Conservation (phyloP, 2,113 vertebrate genomes). For the Sus scrofa region DNA sequence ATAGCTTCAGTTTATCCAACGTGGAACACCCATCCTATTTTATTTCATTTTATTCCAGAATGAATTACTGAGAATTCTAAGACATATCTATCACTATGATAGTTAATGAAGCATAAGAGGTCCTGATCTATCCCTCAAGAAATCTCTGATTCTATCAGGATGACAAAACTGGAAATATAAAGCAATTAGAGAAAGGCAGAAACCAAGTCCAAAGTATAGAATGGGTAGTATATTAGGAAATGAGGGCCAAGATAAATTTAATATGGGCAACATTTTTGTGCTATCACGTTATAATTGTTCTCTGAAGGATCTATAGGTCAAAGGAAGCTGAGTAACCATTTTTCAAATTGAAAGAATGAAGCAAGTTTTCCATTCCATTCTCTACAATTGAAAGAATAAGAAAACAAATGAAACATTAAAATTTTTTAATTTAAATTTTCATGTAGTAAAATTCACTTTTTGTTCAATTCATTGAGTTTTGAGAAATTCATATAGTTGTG, state of each 20-base stretch:
- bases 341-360: not conserved
- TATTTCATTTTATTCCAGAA: not conserved
- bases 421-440: not conserved
- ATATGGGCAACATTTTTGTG: not conserved
- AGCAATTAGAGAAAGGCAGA: not conserved
- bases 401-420: not conserved
- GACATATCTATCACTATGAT: not conserved
- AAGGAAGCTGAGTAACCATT: not conserved
- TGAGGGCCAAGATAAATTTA: not conserved
- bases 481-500: not conserved
- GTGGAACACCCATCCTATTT: not conserved
- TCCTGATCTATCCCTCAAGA: not conserved
- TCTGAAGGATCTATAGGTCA: not conserved
- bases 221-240: not conserved
- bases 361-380: not conserved
- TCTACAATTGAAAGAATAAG: not conserved
- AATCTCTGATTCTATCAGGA: not conserved
- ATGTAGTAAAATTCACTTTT: not conserved
- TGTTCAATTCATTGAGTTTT: not conserved
- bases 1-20: not conserved
- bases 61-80: constrained; percentile 8
- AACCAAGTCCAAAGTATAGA: not conserved
- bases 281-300: not conserved
- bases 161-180: constrained; percentile 24
- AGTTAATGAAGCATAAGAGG: not conserved